Conservation (phyloP, 2,797 vertebrate genomes). For the Malacoraja senta region DNA sequence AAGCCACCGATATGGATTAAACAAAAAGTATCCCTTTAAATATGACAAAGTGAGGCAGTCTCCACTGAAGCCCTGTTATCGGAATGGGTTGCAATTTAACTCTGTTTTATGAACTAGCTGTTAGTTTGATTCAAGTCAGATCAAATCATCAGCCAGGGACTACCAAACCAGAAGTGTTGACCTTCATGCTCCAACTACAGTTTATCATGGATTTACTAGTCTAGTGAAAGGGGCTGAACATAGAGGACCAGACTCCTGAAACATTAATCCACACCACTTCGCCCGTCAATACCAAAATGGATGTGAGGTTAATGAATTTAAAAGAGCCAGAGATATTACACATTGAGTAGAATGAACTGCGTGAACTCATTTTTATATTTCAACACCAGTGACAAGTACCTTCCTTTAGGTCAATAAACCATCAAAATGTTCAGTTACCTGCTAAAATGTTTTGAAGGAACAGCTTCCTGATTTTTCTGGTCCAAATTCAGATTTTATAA, state of each 20-base stretch:
- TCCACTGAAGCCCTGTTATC: constrained; percentile 12
- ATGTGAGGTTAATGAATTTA: constrained; percentile 38
- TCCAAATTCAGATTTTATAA: neutral
- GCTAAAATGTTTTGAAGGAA: neutral
- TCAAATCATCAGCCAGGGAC: constrained; percentile 39
- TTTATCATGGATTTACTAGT: constrained; percentile 38
- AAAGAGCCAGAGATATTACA: constrained; percentile 36
- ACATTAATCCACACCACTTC: constrained; percentile 37
- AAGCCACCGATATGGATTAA: neutral
- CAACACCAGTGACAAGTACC: constrained; percentile 10
- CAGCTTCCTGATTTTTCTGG: neutral
- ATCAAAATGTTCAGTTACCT: neutral
- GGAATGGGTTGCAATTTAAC: constrained; percentile 33
- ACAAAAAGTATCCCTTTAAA: constrained; percentile 3
- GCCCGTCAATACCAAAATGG: constrained; percentile 32
- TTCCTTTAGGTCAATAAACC: constrained; percentile 27
- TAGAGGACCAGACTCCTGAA: constrained; percentile 26
- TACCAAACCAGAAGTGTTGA: constrained; percentile 38
- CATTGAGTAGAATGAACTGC: constrained; percentile 38
- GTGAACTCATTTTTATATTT: constrained; percentile 36
- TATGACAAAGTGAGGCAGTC: constrained; percentile 10
- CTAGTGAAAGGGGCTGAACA: constrained; percentile 30
- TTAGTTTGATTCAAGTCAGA: constrained; percentile 39
- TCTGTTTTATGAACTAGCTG: constrained; percentile 38
- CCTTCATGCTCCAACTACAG: constrained; percentile 35